phyloP scores from a whole-genome alignment of 2,113 vertebrate genomes.

The Arizona elegans region DNA sequence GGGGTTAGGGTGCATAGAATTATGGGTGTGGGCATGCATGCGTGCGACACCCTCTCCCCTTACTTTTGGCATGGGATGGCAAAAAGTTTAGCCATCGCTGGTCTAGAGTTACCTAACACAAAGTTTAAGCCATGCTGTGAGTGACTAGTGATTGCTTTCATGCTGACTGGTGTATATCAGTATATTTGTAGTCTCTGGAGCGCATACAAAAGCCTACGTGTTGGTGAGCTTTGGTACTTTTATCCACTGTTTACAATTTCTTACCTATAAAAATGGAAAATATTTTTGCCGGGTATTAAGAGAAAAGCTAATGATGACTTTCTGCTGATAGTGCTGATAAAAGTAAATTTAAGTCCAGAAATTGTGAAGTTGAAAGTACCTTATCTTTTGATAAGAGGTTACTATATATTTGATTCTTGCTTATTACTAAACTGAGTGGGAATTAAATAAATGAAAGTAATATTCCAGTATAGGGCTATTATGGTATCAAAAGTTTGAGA shows the following conservation, averaged over 20 bases:
- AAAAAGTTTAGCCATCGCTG: too few species aligned
- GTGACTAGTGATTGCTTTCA: background rate
- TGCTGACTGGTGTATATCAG: background rate
- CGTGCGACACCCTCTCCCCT: too few species aligned
- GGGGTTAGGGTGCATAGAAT: too few species aligned
- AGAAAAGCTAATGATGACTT: background rate
- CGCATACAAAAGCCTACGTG: background rate
- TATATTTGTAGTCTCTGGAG: background rate
- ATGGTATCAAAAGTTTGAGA: background rate
- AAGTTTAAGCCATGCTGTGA: background rate
- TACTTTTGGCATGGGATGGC: too few species aligned
- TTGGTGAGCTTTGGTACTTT: background rate
- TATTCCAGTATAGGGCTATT: background rate
- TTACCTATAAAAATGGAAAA: background rate
- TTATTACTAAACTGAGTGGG: background rate
- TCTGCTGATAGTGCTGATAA: background rate
- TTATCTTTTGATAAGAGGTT: background rate
- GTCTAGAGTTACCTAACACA: background rate
- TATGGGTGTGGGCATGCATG: too few species aligned
- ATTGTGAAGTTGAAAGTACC: background rate
- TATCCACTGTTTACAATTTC: background rate
- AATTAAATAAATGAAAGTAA: background rate
- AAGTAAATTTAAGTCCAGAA: background rate
- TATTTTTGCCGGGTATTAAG: background rate
- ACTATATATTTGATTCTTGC: background rate